Evolutionary conservation across 2,797 vertebrate species (phyloP), one percentile per base, ranked within the genome.

Genomic region (Neoniphon sammara): DNA sequence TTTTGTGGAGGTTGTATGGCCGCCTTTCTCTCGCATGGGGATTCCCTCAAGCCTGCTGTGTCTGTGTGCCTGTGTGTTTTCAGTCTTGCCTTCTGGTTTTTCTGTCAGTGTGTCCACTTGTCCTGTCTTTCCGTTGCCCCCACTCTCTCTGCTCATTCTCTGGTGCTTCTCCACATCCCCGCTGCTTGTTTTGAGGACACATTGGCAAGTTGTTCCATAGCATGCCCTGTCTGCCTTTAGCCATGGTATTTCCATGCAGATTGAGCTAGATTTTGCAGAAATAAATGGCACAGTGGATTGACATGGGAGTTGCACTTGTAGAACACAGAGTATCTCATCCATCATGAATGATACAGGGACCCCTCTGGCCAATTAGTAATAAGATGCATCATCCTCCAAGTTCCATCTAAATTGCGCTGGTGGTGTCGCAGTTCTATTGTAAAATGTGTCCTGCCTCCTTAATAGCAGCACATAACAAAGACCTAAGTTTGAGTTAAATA

Each of bases 1-100:
- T 84, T 85, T 85, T 91, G 88, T 89, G 78, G 67, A 67, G 66
- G 65, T 12, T 36, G n/a, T 52, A 10, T 2, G 52, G 63, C 64
- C 2, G 62, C 8, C 58, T 21, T 67, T 53, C 44, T 81, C 75
- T 80, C 75, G 75, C 84, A 86, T 70, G 89, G 89, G 91, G 87
- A 90, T 89, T 89, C 90, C 91, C 89, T 88, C 30, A 47, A 91
- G 86, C 88, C 23, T 66, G 72, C 20, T 67, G 74, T 42, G 58
- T 60, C n/a, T 57, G 36, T 72, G 59, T 53, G 50, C 15, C 46
- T 62, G 12, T 69, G 58, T 42, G 52, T 50, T 49, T 50, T 36
- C 67, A 21, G 47, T 69, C 47, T 44, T 27, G 6, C 11, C 2
- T 42, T 14, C 10, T 42, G 2, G 10, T 42, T 42, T 42, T 4